Evolutionary conservation across 2,888 invertebrate genomes (phyloP), one percentile per base, ranked within the genome.

Genomic region (Silvanus unidentatus): DNA sequence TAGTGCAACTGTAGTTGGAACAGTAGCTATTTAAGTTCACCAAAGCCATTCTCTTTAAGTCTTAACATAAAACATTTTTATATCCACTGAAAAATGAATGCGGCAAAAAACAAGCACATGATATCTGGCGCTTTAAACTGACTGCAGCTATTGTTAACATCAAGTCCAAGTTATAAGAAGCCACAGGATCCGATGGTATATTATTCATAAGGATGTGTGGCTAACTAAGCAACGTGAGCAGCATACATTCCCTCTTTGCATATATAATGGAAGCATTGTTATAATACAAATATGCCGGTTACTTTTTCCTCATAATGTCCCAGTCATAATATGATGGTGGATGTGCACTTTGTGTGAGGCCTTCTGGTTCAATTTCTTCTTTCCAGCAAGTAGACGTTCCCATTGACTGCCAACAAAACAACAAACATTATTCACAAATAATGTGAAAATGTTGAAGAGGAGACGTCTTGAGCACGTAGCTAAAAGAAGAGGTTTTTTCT

Each of bases 201-300:
- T 60, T 63, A 66, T 65, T 63, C 65, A 62, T 65, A 63, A 63
- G 62, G 64, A 66, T 65, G 63, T 61, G 62, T 60, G 59, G 62
- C 62, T 65, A 66, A 65, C 65, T 65, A 65, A 61, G 51, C 60
- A 59, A 65, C 66, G 65, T 65, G 65, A 64, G 55, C 61, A 50
- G 66, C 62, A 65, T 66, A 57, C 56, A 59, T 59, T 60, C 52
- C 55, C 53, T 54, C 52, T 53, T 55, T 66, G 66, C 64, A 66
- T 65, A 61, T 65, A 65, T 64, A 63, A 64, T 62, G 61, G 61
- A 52, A 49, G 58, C 63, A 67, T 67, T 67, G 66, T 67, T 67
- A 63, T 64, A 59, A 62, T 64, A 66, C 66, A 66, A 66, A 67
- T 67, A 65, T 66, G 64, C 58, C 64, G 63, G 64, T 65, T 66